A percentile compares a stretch with the other conserved stretches of the same genome.
Conservation (phyloP, 2,797 vertebrate genomes). For the Galaxias olidus region DNA sequence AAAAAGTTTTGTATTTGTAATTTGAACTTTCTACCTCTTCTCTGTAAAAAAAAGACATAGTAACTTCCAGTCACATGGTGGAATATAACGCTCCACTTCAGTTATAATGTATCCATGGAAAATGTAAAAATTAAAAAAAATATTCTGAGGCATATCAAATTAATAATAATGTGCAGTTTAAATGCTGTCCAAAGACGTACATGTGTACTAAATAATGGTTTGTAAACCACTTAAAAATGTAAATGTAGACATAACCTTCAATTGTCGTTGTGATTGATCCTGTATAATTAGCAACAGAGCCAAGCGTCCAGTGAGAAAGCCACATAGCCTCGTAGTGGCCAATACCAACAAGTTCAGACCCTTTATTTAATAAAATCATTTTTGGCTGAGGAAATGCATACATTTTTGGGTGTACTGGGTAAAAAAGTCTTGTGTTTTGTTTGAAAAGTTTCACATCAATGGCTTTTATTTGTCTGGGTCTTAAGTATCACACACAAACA, state of each 20-base stretch:
- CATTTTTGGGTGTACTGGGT: conserved; percentile 35
- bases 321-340: conserved; percentile 31
- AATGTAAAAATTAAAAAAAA: conserved; percentile 35
- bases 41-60: conserved; percentile 42
- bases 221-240: conserved; percentile 49
- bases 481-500: not conserved
- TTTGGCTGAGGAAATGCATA: conserved; percentile 24
- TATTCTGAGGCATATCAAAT: conserved; percentile 53
- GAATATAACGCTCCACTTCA: conserved; percentile 30
- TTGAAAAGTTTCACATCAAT: conserved; percentile 32
- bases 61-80: conserved; percentile 38
- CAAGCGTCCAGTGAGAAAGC: conserved; percentile 33
- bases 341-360: conserved; percentile 30
- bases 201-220: conserved; percentile 25
- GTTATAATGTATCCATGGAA: conserved; percentile 39
- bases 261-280: conserved; percentile 55
- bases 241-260: conserved; percentile 44
- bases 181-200: conserved; percentile 37
- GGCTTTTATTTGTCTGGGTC: conserved; percentile 27
- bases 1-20: conserved; percentile 30
- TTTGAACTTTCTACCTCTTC: conserved; percentile 51
- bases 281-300: conserved; percentile 28
- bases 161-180: conserved; percentile 48
- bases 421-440: conserved; percentile 45
- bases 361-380: conserved; percentile 30